Percentiles rank a stretch among this genome's conserved stretches.
Conservation (phyloP, 2,797 vertebrate genomes). For the Jordanella pulchra region DNA sequence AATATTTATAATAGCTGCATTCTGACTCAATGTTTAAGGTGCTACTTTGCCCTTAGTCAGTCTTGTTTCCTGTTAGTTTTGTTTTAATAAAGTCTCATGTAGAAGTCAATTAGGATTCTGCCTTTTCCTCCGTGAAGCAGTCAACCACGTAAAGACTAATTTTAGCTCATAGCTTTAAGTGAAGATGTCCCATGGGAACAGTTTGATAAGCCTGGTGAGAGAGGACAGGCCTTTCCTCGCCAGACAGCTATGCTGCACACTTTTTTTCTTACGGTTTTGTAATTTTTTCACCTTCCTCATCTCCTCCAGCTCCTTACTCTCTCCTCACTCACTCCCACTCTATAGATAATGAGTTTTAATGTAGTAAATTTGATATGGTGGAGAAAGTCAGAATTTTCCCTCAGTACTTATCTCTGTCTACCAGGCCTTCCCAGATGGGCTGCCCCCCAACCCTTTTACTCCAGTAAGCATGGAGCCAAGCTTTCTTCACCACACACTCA, state of each 20-base stretch:
- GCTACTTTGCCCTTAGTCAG: slow-evolving; percentile 24
- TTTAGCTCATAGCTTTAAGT: slow-evolving; percentile 58
- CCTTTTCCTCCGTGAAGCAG: slow-evolving; percentile 24
- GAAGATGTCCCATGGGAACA: slow-evolving; percentile 45
- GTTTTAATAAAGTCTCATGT: slow-evolving; percentile 39
- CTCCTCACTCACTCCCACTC: slow-evolving; percentile 26
- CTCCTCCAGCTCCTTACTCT: slow-evolving; percentile 22
- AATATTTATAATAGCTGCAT: slow-evolving; percentile 35
- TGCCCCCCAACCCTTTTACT: slow-evolving; percentile 66
- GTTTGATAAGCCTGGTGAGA: slow-evolving; percentile 52
- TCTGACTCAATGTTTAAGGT: slow-evolving; percentile 62
- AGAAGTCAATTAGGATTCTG: slow-evolving; percentile 39
- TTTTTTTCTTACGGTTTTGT: slow-evolving; percentile 38
- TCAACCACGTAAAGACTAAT: slow-evolving; percentile 40
- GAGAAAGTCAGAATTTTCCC: slow-evolving; percentile 55
- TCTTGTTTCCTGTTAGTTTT: slow-evolving; percentile 32
- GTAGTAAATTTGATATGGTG: slow-evolving; percentile 72
- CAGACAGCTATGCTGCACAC: slow-evolving; percentile 48
- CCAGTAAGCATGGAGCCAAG: slow-evolving; percentile 33
- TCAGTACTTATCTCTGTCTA: slow-evolving; percentile 72
- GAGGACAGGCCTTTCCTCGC: slow-evolving; percentile 38
- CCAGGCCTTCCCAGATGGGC: slow-evolving; percentile 68
- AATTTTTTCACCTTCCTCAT: slow-evolving; percentile 34
- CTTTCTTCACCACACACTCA: slow-evolving; percentile 1
- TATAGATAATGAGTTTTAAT: slow-evolving; percentile 77